Base-by-base conservation (phyloP, 2,797 vertebrate species). In the Sebastes paucispinis region DNA sequence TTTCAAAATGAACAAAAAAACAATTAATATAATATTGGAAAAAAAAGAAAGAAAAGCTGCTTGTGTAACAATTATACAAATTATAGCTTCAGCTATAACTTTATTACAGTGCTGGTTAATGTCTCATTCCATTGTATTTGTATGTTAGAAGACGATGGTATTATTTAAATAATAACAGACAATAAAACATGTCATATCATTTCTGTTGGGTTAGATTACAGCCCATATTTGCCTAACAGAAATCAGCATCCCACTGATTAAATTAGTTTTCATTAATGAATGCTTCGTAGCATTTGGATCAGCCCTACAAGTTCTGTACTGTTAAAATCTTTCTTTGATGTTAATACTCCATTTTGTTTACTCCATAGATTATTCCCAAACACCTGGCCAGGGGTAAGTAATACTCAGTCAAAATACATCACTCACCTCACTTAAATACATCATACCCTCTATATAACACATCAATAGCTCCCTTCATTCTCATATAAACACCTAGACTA, bases 341-440 rank as follows among this genome's bases (percentile, higher is more conserved):
- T 70, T 73, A 75, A 79, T 25, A 2, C 2, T 66, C 0, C 0
- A 1, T 29, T 69, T 65, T 80, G 2, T 70, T 81, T 75, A n/a
- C 54, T 32, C 52, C 65, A 8, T 18, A 93, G 92, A 93, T 77
- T 93, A 91, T 77, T 90, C 91, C 63, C 91, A 91, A 54, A 4
- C 88, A 1, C 34, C 92, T 12, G 9, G 68, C 10, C 92, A 87
- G 52, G 90, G 92, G 92, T 93, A 63, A 86, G 91, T 81, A 3
- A 4, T 39, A 2, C 7, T 31, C 20, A 27, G 6, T 24, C n/a
- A 27, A 1, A 27, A 27, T 27, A 27, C 25, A 27, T 27, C 25
- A 27, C 25, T 27, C 25, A 27, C 25, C 25, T 27, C 25, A 58
- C 4, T 52, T 63, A 7, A 0, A 59, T 31, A 4, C 13, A 29